These are phyloP conservation scores for Scleropages formosus DNA, from an alignment of 2,797 vertebrate species.

Conservation along the genomic window DNA sequence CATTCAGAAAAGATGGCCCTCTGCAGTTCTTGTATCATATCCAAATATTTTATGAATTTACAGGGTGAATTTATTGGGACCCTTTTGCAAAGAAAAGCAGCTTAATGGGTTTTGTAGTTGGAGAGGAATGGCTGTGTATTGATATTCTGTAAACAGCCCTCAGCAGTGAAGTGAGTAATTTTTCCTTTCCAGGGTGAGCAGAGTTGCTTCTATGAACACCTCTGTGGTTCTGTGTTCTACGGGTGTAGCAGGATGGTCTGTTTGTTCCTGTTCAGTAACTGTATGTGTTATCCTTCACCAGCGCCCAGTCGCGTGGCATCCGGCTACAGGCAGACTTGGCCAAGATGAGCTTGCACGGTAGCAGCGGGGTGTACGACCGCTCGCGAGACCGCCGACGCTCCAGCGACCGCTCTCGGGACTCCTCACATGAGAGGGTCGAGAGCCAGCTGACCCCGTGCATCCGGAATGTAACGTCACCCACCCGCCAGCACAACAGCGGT, in stretches of 20 bases:
- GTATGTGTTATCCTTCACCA: constrained; percentile 50
- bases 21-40: not conserved
- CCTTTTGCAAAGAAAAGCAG: constrained; percentile 38
- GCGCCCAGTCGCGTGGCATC: constrained; percentile 75
- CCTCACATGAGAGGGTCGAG: constrained; percentile 91
- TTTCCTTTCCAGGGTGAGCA: constrained; percentile 30
- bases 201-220: constrained; percentile 46
- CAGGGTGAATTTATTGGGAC: not conserved
- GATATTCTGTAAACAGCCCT: constrained; percentile 27
- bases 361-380: constrained; percentile 85
- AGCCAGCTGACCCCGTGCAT: constrained; percentile 97
- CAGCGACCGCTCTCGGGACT: constrained; percentile 94
- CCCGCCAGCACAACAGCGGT: constrained; percentile 90
- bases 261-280: constrained; percentile 34
- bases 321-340: constrained; percentile 72
- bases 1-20: constrained; percentile 17
- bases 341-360: constrained; percentile 94
- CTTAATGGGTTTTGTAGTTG: constrained; percentile 43
- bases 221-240: not conserved
- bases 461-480: constrained; percentile 95
- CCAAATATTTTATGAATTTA: not conserved
- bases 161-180: constrained; percentile 34
- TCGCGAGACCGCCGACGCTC: constrained; percentile 93
- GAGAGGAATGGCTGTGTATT: constrained; percentile 29
- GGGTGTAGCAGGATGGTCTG: not conserved